A percentile compares a stretch with the other conserved stretches of the same genome.
phyloP scores from a whole-genome alignment of 1,140 invertebrate genomes.

The Lasaia peninsularis region DNA sequence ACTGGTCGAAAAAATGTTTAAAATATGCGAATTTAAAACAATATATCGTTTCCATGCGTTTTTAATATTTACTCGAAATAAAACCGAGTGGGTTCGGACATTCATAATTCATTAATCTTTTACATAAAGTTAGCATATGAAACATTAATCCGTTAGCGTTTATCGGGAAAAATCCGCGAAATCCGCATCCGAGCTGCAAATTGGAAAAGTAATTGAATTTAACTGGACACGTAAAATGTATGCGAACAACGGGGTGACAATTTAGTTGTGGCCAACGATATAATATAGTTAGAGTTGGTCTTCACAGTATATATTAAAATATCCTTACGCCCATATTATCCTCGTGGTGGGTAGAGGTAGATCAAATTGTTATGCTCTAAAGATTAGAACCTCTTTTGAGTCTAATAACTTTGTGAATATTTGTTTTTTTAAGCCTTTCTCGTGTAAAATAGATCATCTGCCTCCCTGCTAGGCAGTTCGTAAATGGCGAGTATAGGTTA shows the following conservation, averaged over 20 bases:
- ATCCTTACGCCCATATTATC: too few relatives aligned
- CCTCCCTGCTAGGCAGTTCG: too few relatives aligned
- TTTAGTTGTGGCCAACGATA: constrained; percentile 8
- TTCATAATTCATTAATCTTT: constrained; percentile 4
- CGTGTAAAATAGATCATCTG: too few relatives aligned
- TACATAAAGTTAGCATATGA: constrained; percentile 16
- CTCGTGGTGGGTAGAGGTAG: too few relatives aligned
- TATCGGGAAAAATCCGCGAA: constrained; percentile 27
- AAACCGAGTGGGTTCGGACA: neutral
- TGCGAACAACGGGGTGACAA: constrained; percentile 15
- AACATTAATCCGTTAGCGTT: constrained; percentile 17
- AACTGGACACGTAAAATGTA: constrained; percentile 23
- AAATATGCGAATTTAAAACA: neutral
- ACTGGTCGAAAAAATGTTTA: neutral
- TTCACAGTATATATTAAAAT: too few relatives aligned
- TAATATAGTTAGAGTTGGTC: neutral
- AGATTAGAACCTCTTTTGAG: too few relatives aligned
- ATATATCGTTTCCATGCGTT: neutral
- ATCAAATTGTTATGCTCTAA: too few relatives aligned
- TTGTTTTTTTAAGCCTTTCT: too few relatives aligned
- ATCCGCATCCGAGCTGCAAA: constrained; percentile 25
- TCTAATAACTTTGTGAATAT: too few relatives aligned
- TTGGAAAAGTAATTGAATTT: constrained; percentile 35
- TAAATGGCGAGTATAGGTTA: too few relatives aligned
- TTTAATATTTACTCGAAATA: neutral